These are phyloP conservation scores for Boloria selene DNA, from an alignment of 2,888 invertebrate genomes.

Conservation along the genomic window DNA sequence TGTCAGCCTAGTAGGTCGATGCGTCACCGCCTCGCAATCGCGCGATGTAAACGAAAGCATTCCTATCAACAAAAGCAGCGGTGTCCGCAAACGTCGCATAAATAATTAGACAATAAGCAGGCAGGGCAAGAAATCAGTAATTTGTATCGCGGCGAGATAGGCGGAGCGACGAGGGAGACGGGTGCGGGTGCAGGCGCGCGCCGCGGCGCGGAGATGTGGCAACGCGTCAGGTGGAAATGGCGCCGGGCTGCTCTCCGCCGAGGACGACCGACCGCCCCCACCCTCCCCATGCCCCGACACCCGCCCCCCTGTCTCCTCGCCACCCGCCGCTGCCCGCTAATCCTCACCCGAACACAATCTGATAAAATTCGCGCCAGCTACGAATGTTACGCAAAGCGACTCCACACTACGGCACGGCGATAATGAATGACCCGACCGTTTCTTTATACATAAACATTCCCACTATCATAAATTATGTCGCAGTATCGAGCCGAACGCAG, in stretches of 20 bases:
- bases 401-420: slow-evolving; percentile 71
- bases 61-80: slow-evolving; percentile 68
- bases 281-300: slow-evolving; percentile 56
- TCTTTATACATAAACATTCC: slow-evolving; percentile 66
- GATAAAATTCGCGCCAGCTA: slow-evolving; percentile 82
- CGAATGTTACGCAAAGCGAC: slow-evolving; percentile 80
- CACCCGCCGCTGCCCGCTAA: slow-evolving; percentile 68
- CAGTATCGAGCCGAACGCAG: slow-evolving; percentile 62
- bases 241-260: slow-evolving; percentile 69
- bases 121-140: slow-evolving; percentile 80
- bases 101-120: slow-evolving; percentile 81
- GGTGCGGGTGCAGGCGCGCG: slow-evolving; percentile 72
- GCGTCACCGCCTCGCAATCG: slow-evolving; percentile 64
- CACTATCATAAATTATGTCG: slow-evolving; percentile 58
- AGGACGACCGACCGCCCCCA: slow-evolving; percentile 63
- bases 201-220: slow-evolving; percentile 75
- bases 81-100: slow-evolving; percentile 75
- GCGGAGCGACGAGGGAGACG: slow-evolving; percentile 72
- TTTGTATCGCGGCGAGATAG: slow-evolving; percentile 77
- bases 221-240: slow-evolving; percentile 82
- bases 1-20: slow-evolving; percentile 67
- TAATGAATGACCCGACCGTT: slow-evolving; percentile 76
- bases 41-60: slow-evolving; percentile 63
- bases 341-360: slow-evolving; percentile 79
- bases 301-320: slow-evolving; percentile 50